phyloP scores from a whole-genome alignment of 2,113 vertebrate species.

The Platichthys flesus region DNA sequence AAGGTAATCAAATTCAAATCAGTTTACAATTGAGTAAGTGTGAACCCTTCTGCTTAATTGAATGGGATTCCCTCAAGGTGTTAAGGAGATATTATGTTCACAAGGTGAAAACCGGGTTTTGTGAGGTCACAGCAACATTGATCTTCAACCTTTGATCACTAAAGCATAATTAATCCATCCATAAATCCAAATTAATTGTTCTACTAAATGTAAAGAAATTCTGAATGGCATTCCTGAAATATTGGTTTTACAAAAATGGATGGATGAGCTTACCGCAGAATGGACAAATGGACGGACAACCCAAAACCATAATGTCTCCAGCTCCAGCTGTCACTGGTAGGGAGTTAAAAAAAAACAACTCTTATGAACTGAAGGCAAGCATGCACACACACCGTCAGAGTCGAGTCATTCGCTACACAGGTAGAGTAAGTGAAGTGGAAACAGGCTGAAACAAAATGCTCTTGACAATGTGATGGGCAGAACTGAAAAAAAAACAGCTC shows the following conservation, averaged over 20 bases:
- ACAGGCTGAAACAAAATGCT: slow-evolving; percentile 37
- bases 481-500: slow-evolving; percentile 15
- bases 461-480: slow-evolving; percentile 35
- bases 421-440: slow-evolving; percentile 28
- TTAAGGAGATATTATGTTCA: too few relatives aligned
- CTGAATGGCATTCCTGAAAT: background rate
- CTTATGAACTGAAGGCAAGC: slow-evolving; percentile 26
- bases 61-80: too few relatives aligned
- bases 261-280: background rate
- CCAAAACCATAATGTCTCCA: background rate
- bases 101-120: background rate
- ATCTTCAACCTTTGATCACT: background rate
- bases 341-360: background rate
- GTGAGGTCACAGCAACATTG: background rate
- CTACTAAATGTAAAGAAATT: background rate
- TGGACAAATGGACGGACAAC: background rate
- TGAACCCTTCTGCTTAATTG: background rate
- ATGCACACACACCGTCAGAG: slow-evolving; percentile 1
- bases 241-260: background rate
- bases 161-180: background rate
- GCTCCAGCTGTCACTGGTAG: background rate
- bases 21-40: background rate
- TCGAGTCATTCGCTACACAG: slow-evolving; percentile 22
- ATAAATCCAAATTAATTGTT: background rate
- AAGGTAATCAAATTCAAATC: background rate